These are phyloP conservation scores for Anthoptus insignis DNA, from an alignment of 2,888 invertebrate genomes.

Conservation along the genomic window DNA sequence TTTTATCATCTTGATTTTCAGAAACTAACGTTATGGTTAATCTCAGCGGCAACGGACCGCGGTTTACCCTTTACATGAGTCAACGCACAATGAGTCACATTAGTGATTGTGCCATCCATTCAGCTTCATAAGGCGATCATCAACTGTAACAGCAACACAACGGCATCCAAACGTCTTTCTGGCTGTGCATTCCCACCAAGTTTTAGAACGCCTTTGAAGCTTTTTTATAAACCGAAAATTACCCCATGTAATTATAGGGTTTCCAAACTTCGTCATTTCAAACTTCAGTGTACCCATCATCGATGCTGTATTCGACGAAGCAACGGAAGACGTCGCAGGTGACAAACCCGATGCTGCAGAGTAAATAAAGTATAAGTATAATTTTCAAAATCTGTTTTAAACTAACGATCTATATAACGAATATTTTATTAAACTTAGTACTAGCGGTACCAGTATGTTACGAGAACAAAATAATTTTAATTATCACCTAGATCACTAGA, in stretches of 20 bases:
- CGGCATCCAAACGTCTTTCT: slow-evolving; percentile 69
- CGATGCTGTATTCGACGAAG: neutral
- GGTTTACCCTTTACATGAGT: neutral
- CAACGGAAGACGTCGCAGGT: neutral
- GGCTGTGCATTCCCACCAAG: slow-evolving; percentile 79
- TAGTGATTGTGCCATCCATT: slow-evolving; percentile 78
- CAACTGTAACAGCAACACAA: slow-evolving; percentile 72
- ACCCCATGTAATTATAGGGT: slow-evolving; percentile 76
- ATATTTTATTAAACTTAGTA: slow-evolving; percentile 1
- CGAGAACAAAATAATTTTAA: neutral
- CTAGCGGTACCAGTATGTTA: neutral
- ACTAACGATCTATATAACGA: neutral
- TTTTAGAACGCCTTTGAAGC: slow-evolving; percentile 65
- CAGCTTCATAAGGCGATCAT: slow-evolving; percentile 68
- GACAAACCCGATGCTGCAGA: slow-evolving; percentile 39
- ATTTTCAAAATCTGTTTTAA: neutral
- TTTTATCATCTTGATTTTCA: no score
- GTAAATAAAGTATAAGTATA: slow-evolving; percentile 16
- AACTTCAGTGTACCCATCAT: slow-evolving; percentile 56
- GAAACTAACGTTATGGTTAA: no score
- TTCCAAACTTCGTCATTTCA: slow-evolving; percentile 70
- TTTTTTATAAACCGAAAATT: slow-evolving; percentile 76
- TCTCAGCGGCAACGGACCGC: neutral
- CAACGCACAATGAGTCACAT: neutral
- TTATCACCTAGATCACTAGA: neutral